These are phyloP conservation scores for Pterois miles DNA, from an alignment of 2,797 vertebrate genomes.

Conservation along the genomic window DNA sequence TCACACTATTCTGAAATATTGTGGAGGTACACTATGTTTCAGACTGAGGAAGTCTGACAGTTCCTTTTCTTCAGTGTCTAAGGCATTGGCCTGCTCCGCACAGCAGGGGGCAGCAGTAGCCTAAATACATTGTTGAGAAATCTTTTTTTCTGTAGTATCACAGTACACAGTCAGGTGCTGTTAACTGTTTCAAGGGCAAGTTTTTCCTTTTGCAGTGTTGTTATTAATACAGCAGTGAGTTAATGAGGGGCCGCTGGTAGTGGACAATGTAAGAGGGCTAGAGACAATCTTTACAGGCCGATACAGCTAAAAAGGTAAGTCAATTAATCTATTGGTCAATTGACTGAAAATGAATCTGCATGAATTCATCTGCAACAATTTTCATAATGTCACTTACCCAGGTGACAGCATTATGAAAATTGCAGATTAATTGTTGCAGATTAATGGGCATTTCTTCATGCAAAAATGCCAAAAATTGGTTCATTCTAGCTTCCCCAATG, in stretches of 20 bases:
- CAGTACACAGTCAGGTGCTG: neutral
- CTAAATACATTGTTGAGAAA: neutral
- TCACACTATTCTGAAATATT: neutral
- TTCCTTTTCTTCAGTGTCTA: neutral
- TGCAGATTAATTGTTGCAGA: no score
- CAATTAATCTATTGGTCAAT: no score
- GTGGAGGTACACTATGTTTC: neutral
- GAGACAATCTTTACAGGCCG: neutral
- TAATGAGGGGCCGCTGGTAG: neutral
- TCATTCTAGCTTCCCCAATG: neutral
- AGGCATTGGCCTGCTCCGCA: neutral
- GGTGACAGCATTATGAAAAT: no score
- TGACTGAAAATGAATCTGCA: no score
- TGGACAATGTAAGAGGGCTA: neutral
- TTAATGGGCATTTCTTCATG: no score
- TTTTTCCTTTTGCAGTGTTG: neutral
- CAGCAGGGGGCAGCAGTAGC: slow-evolving; percentile 54
- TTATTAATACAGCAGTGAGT: neutral
- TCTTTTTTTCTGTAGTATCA: neutral
- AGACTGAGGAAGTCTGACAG: neutral
- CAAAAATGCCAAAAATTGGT: neutral
- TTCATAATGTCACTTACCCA: no score
- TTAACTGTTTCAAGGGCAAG: neutral
- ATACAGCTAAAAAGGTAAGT: no score
- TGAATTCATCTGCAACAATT: no score